Evolutionary conservation across 2,888 invertebrate genomes (phyloP).

Genomic region (Arctia plantaginis): DNA sequence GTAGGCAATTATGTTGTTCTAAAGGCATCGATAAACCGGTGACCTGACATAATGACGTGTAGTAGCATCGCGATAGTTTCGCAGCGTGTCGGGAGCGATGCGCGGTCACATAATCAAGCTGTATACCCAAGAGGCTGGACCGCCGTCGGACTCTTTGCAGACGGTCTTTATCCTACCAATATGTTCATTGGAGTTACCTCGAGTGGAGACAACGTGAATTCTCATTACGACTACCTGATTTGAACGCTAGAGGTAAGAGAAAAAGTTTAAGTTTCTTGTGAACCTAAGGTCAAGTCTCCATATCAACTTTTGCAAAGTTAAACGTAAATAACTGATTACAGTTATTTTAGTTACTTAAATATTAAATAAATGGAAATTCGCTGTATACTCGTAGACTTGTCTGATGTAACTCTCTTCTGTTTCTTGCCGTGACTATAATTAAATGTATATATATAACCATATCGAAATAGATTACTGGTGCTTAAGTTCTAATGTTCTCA

Average conservation of each 20-base stretch:
- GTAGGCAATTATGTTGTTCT: slow-evolving; percentile 60
- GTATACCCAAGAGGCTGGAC: slow-evolving; percentile 61
- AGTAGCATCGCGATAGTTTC: slow-evolving; percentile 59
- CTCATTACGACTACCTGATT: slow-evolving; percentile 84
- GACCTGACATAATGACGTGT: slow-evolving; percentile 74
- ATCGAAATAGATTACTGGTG: slow-evolving; percentile 3
- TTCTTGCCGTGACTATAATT: background rate
- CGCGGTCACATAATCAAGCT: slow-evolving; percentile 50
- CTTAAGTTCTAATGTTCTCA: background rate
- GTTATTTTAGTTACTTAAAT: slow-evolving; percentile 13
- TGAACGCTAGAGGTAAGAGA: slow-evolving; percentile 76
- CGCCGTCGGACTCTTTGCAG: slow-evolving; percentile 42
- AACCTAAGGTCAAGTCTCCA: slow-evolving; percentile 61
- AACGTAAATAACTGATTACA: slow-evolving; percentile 60
- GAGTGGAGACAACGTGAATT: slow-evolving; percentile 82
- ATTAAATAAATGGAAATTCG: slow-evolving; percentile 33
- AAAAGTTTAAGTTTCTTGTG: slow-evolving; percentile 41
- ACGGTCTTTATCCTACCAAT: slow-evolving; percentile 62
- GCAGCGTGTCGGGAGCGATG: slow-evolving; percentile 38
- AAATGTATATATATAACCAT: slow-evolving; percentile 12
- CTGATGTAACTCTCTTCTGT: background rate
- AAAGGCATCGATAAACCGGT: slow-evolving; percentile 64
- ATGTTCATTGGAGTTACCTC: slow-evolving; percentile 85
- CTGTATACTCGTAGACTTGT: background rate
- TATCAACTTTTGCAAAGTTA: slow-evolving; percentile 51